Percentiles rank a stretch among this genome's conserved stretches.
Evolutionary conservation across 2,888 invertebrate species (phyloP).

Genomic region (Adineta ricciae): DNA sequence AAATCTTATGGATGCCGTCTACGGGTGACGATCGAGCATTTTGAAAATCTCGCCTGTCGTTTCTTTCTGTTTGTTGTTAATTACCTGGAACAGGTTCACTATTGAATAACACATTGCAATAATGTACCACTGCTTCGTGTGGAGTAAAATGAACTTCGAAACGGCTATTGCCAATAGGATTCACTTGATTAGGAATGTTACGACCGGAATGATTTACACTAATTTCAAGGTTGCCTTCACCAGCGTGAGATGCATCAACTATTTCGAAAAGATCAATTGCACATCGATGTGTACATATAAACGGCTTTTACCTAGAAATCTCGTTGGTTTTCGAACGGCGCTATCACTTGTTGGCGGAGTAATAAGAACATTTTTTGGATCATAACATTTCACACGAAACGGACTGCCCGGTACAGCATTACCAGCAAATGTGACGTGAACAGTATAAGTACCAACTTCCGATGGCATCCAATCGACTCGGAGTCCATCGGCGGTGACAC

Average conservation of each 20-base stretch:
- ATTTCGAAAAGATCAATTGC: background rate
- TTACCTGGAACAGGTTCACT: conserved; percentile 72
- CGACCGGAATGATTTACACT: conserved; percentile 80
- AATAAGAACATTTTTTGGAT: conserved; percentile 63
- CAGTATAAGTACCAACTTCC: conserved; percentile 64
- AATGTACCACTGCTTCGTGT: conserved; percentile 79
- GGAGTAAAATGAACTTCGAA: conserved; percentile 94
- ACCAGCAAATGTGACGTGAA: conserved; percentile 71
- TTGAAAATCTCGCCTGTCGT: too few species aligned
- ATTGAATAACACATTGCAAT: conserved; percentile 83
- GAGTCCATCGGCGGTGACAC: conserved; percentile 32
- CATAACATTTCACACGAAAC: conserved; percentile 67
- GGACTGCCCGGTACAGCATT: conserved; percentile 71
- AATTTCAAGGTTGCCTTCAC: conserved; percentile 84
- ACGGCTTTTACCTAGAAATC: conserved; percentile 54
- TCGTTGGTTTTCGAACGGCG: background rate
- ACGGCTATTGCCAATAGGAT: conserved; percentile 69
- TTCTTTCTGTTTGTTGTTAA: background rate
- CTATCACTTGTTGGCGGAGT: background rate
- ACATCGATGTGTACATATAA: background rate
- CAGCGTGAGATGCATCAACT: conserved; percentile 84
- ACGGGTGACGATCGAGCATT: background rate
- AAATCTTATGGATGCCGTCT: background rate
- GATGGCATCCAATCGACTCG: conserved; percentile 54
- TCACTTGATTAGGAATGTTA: conserved; percentile 87